Base-by-base conservation (phyloP, 2,797 vertebrate genomes). In the Vipera ursinii region DNA sequence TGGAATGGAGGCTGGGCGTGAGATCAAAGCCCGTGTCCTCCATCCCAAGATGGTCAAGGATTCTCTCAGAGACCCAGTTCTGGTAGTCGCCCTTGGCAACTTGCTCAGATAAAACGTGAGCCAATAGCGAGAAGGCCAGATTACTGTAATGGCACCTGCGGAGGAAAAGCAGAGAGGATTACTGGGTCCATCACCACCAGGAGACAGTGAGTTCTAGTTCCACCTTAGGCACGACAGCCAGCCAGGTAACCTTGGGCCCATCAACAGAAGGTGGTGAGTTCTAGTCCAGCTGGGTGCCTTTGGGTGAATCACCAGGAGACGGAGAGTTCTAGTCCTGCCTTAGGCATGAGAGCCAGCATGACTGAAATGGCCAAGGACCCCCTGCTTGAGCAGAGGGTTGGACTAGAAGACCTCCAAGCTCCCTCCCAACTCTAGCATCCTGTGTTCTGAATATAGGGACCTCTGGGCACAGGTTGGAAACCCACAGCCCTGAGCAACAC, bases 61-160 rank as follows among this genome's bases (percentile, higher is more conserved):
- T 97, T 95, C 99, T 98, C 95, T 99, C 98, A 0, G 96, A 96
- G 92, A 99, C 92, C 99, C 99, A 99, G 32, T 97, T 98, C 96
- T 99, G 98, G 96, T 99, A 99, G 89, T 99, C 98, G 0, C 98
- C 96, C 0, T 98, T 97, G 0, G 97, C 96, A 0, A 98, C 98
- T 20, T 97, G 98, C 61, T 98, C 98, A 0, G 98, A 98, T 96
- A 99, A 97, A 51, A 99, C 97, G 0, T 99, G 99, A 24, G 99
- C 99, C 95, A 99, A 96, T 92, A 99, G 97, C 0, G 99, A 99
- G 96, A 99, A 99, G 48, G 99, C 99, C 89, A 99, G 94, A 88
- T 99, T 99, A 96, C 99, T 99, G 96, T 99, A 99, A 96, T 99
- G 99, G 95, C 99, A 99, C 89, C 99, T 99, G 95, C 3, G 95